Conservation (phyloP, 37 sponge, comb jelly and placozoan species). For the Hexactinellida sp. region DNA sequence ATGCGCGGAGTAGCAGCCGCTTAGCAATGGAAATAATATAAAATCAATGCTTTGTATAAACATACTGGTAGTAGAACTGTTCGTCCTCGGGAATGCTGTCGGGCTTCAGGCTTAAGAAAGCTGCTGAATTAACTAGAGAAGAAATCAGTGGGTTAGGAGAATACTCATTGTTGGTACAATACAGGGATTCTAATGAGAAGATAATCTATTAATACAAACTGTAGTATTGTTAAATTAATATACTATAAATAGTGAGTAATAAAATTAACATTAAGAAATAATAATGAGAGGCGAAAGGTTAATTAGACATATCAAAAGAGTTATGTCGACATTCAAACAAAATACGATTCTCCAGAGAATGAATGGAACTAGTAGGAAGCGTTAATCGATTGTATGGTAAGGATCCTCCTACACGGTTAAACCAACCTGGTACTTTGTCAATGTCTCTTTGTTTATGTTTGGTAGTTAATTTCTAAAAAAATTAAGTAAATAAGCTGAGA, state of each 20-base stretch:
- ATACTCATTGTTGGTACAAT: background rate
- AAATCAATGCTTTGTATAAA: background rate
- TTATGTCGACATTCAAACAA: no score
- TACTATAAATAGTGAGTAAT: no score
- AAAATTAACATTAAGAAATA: no score
- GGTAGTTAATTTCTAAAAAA: background rate
- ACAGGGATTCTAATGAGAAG: background rate
- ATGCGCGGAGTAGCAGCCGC: background rate
- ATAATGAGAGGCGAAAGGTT: no score
- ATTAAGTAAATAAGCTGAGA: background rate
- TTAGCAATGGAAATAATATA: background rate
- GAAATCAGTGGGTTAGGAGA: background rate
- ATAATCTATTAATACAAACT: no score
- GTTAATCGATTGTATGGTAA: no score
- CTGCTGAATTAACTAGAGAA: conserved; percentile 40
- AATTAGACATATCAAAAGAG: no score
- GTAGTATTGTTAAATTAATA: no score
- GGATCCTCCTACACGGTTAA: no score
- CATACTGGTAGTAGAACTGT: conserved; percentile 71
- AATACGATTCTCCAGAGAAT: no score
- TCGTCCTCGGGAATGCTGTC: conserved; percentile 62
- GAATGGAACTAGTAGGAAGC: no score
- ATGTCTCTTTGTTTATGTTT: background rate
- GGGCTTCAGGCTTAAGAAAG: conserved; percentile 48
- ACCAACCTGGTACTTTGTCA: conserved; percentile 1